Conservation (phyloP, 2,797 vertebrate species). For the Luscinia luscinia region DNA sequence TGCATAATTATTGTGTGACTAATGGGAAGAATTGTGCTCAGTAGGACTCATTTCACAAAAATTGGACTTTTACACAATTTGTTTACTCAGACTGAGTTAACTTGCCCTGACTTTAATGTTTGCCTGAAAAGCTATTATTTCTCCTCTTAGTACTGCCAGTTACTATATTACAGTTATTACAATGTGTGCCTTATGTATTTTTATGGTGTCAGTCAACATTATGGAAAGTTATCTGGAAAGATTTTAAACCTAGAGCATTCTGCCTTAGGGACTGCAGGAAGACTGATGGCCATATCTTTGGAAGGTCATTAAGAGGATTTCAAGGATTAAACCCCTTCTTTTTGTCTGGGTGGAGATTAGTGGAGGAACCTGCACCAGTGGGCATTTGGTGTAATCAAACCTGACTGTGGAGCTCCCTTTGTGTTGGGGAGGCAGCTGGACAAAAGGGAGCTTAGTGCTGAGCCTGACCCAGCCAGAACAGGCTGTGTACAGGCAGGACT, state of each 20-base stretch:
- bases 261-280: conserved; percentile 5
- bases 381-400: conserved; percentile 13
- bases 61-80: background rate
- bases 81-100: conserved; percentile 39
- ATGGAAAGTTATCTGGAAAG: background rate
- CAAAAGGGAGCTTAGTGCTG: conserved; percentile 32
- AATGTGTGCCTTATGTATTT: background rate
- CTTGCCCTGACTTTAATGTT: conserved; percentile 16
- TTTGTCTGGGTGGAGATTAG: conserved; percentile 54
- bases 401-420: background rate
- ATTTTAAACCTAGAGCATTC: background rate
- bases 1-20: conserved; percentile 59
- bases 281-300: background rate
- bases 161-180: background rate
- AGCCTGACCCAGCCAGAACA: background rate
- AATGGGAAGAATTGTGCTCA: conserved; percentile 41
- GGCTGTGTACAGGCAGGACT: background rate
- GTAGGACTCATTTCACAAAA: conserved; percentile 41
- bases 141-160: background rate
- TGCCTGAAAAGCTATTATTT: conserved; percentile 7
- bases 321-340: conserved; percentile 31
- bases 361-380: background rate
- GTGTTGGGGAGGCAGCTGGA: conserved; percentile 26
- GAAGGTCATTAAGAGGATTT: conserved; percentile 49
- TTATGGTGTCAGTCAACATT: background rate